Base-by-base conservation (phyloP, 2,113 vertebrate species). In the Lontra canadensis region DNA sequence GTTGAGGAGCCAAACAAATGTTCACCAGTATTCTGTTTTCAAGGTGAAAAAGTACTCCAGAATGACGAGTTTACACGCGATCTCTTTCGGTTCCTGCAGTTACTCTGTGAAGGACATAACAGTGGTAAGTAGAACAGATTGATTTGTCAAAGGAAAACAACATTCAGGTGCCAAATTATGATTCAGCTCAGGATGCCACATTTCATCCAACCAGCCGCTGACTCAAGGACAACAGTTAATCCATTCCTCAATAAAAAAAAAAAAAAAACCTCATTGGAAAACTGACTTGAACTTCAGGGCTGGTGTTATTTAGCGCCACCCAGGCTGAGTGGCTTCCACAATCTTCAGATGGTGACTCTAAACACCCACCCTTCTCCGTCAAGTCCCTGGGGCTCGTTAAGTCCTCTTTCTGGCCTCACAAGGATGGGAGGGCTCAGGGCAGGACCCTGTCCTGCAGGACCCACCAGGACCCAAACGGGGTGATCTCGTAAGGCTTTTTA, bases 41-140 rank as follows among this genome's bases (percentile, higher is more conserved):
- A 99, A 99, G 99, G 99, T 99, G 99, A 99, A 98, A 99, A 99
- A 97, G 99, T 99, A 61, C 99, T 99, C 96, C 99, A 99, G 98
- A 99, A 99, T 85, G 99, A 99, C 80, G 99, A 99, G 98, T 99
- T 99, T 98, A 99, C 99, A 69, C 99, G 99, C 96, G 99, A 99
- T 98, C 99, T 99, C 44, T 99, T 99, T 98, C 99, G 99, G 98
- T 99, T 99, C 98, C 99, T 99, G 93, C 99, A 99, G 97, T 99
- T 99, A 90, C 99, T 99, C 57, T 99, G 99, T 98, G 99, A 99
- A 98, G 99, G 99, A 57, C 99, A 99, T 98, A 99, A 99, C 98
- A 99, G 99, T 78, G 99, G 99, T 99, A 98, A 98, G 99, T 98
- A 61, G 81, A 88, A n/a, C 17, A 13, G 47, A 95, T 49, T 42